Evolutionary conservation across 2,797 vertebrate species (phyloP).

Genomic region (Amblyraja radiata): DNA sequence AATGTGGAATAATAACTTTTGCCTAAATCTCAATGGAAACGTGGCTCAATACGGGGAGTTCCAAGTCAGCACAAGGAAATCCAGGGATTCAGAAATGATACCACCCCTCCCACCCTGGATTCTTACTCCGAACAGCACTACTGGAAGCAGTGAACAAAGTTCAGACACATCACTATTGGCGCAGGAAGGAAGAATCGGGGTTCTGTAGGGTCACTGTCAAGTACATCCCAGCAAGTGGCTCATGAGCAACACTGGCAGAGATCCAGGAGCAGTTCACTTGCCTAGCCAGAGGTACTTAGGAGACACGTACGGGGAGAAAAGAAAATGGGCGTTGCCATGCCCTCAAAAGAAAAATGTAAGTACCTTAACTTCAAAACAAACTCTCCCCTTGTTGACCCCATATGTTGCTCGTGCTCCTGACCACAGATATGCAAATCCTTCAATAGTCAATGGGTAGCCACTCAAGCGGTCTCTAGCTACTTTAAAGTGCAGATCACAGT

Average conservation of each 20-base stretch:
- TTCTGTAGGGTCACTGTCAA: not conserved
- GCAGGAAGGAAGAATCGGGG: not conserved
- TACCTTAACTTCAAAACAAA: constrained; percentile 91
- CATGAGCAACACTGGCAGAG: not conserved
- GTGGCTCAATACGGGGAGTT: not conserved
- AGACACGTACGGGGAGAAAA: constrained; percentile 7
- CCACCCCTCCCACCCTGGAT: not conserved
- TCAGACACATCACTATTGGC: not conserved
- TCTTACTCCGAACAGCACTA: not conserved
- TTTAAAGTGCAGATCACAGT: constrained; percentile 89
- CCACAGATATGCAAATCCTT: constrained; percentile 91
- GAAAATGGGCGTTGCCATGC: not conserved
- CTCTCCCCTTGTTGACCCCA: constrained; percentile 69
- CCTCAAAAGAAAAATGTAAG: constrained; percentile 23
- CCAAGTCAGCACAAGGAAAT: not conserved
- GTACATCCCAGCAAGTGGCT: constrained; percentile 4
- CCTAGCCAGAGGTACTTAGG: not conserved
- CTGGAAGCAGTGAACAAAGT: not conserved
- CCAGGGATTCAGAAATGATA: not conserved
- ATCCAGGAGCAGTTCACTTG: not conserved
- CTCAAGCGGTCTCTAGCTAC: constrained; percentile 81
- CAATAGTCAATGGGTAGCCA: constrained; percentile 84
- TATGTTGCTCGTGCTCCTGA: constrained; percentile 82
- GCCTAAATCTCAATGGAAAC: not conserved
- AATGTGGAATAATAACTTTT: not conserved